Percentiles rank a stretch among this genome's conserved stretches.
These are phyloP conservation scores for Trichomalopsis sarcophagae DNA, from an alignment of 1,140 invertebrate species.

Conservation along the genomic window DNA sequence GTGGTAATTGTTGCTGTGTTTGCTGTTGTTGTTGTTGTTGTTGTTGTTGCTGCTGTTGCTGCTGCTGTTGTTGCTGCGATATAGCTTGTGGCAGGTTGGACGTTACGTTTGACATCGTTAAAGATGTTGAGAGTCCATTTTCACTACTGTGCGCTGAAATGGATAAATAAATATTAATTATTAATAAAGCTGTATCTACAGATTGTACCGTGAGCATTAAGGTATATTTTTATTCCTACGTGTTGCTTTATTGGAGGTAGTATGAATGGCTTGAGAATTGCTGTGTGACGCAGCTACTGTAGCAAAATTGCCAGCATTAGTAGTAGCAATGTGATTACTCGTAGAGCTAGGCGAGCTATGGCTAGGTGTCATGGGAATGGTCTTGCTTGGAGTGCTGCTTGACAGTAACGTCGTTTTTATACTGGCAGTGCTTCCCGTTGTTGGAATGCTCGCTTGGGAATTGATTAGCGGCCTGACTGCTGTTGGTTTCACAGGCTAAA, in stretches of 20 bases:
- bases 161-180: not conserved
- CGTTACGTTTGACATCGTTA: slow-evolving; percentile 65
- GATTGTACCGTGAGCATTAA: not conserved
- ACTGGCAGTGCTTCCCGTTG: slow-evolving; percentile 74
- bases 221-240: slow-evolving; percentile 58
- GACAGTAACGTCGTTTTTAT: slow-evolving; percentile 73
- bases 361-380: slow-evolving; percentile 76
- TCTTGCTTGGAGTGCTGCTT: slow-evolving; percentile 77
- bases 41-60: slow-evolving; percentile 58
- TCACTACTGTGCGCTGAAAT: slow-evolving; percentile 73
- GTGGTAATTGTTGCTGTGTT: slow-evolving; percentile 47
- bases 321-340: slow-evolving; percentile 75
- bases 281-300: slow-evolving; percentile 78
- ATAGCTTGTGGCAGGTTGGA: slow-evolving; percentile 68
- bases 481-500: slow-evolving; percentile 83
- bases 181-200: not conserved
- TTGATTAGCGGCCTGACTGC: slow-evolving; percentile 81
- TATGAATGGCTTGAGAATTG: slow-evolving; percentile 73
- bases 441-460: slow-evolving; percentile 77
- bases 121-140: slow-evolving; percentile 72
- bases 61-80: slow-evolving; percentile 62
- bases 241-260: slow-evolving; percentile 74
- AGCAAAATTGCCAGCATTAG: slow-evolving; percentile 78
- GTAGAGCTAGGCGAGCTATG: slow-evolving; percentile 78
- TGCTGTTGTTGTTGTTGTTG: slow-evolving; percentile 51